These are phyloP conservation scores for Drosophila kanekoi DNA, from an alignment of 2,888 invertebrate species.

Conservation along the genomic window DNA sequence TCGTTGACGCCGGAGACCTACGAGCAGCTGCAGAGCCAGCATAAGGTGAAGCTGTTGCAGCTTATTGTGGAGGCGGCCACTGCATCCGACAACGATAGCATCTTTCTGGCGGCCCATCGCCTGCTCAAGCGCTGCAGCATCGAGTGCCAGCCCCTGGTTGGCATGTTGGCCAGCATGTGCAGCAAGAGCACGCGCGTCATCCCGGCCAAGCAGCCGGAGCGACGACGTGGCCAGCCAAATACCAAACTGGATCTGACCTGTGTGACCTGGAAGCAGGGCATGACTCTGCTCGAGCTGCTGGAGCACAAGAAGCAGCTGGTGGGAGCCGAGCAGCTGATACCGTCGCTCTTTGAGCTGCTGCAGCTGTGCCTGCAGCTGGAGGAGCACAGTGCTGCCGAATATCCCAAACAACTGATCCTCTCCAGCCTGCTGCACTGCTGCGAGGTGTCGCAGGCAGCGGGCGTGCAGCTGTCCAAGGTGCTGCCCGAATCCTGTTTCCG, in stretches of 20 bases:
- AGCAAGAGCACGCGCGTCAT: slow-evolving; percentile 35
- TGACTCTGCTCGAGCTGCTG: slow-evolving; percentile 92
- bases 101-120: slow-evolving; percentile 87
- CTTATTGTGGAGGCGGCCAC: slow-evolving; percentile 87
- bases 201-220: background rate
- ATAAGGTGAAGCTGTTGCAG: slow-evolving; percentile 86
- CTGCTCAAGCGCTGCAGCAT: slow-evolving; percentile 89
- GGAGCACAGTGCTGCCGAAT: slow-evolving; percentile 93
- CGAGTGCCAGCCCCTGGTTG: slow-evolving; percentile 87
- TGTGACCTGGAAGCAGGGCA: slow-evolving; percentile 91
- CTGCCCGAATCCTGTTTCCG: slow-evolving; percentile 85
- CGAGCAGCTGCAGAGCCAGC: slow-evolving; percentile 85
- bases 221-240: slow-evolving; percentile 2
- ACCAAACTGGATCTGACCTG: slow-evolving; percentile 86
- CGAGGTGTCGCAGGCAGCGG: slow-evolving; percentile 86
- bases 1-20: slow-evolving; percentile 77
- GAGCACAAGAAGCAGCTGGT: slow-evolving; percentile 93
- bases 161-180: slow-evolving; percentile 87
- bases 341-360: slow-evolving; percentile 91
- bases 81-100: slow-evolving; percentile 87
- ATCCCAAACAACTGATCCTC: slow-evolving; percentile 94
- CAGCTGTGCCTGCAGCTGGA: slow-evolving; percentile 92
- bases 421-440: slow-evolving; percentile 91
- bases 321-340: slow-evolving; percentile 89
- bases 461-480: slow-evolving; percentile 84